These are phyloP conservation scores for Knipowitschia caucasica DNA, from an alignment of 2,797 vertebrate genomes.

Conservation along the genomic window DNA sequence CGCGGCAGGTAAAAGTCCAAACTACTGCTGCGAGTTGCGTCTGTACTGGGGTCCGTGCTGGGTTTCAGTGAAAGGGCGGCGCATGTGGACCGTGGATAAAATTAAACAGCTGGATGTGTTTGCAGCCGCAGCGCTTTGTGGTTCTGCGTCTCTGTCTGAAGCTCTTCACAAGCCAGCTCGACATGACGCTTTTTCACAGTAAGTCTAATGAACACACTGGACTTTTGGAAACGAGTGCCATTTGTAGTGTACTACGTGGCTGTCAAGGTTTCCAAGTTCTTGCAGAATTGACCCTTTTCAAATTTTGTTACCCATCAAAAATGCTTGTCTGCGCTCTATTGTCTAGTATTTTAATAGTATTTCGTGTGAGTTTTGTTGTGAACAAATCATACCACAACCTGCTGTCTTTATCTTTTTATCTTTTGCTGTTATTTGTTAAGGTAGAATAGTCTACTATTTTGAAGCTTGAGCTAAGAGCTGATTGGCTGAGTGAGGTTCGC, in stretches of 20 bases:
- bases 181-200: conserved; percentile 65
- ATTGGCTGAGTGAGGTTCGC: no score
- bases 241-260: background rate
- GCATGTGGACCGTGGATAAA: conserved; percentile 29
- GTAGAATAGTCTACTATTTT: no score
- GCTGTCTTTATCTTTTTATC: no score
- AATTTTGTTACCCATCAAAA: background rate
- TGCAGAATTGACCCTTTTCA: no score
- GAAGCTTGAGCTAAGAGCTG: no score
- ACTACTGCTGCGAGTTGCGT: background rate
- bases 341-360: no score
- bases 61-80: conserved; percentile 60
- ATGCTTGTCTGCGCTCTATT: no score
- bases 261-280: background rate
- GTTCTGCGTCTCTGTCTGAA: conserved; percentile 12
- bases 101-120: conserved; percentile 41
- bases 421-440: no score
- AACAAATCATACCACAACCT: no score
- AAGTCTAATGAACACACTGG: conserved; percentile 47
- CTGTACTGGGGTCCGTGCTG: conserved; percentile 30
- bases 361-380: no score
- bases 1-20: background rate
- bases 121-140: conserved; percentile 15
- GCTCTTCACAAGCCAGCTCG: conserved; percentile 17
- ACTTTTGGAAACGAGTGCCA: background rate